Conservation (phyloP, 2,888 invertebrate genomes). For the Hyalella azteca region DNA sequence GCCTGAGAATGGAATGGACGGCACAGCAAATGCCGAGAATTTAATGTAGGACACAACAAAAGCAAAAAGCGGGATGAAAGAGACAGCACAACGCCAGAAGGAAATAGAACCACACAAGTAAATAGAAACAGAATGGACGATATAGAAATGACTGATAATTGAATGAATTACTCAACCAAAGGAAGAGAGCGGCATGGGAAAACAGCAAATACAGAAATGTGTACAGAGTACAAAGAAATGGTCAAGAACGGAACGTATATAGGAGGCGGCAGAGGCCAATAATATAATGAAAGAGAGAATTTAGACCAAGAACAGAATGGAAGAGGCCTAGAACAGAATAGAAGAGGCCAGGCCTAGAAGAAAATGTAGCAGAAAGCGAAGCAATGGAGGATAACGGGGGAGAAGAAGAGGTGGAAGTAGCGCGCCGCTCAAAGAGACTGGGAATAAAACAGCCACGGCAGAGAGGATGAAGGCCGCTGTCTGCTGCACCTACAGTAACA, state of each 20-base stretch:
- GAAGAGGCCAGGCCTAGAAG: too few relatives aligned
- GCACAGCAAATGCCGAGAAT: too few relatives aligned
- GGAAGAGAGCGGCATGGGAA: neutral
- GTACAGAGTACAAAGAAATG: neutral
- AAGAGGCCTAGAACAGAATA: too few relatives aligned
- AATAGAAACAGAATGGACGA: too few relatives aligned
- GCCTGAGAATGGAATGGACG: too few relatives aligned
- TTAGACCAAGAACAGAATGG: neutral
- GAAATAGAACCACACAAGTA: too few relatives aligned
- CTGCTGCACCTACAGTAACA: neutral
- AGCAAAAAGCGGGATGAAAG: too few relatives aligned
- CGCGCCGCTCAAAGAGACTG: constrained; percentile 7
- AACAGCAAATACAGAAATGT: neutral
- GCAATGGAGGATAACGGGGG: neutral
- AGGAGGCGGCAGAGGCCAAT: neutral
- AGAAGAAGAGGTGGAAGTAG: neutral
- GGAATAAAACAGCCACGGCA: constrained; percentile 24
- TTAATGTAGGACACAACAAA: too few relatives aligned
- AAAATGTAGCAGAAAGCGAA: neutral
- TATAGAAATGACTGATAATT: neutral
- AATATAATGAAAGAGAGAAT: neutral
- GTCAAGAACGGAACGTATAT: neutral
- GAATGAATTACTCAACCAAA: neutral
- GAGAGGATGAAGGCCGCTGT: neutral
- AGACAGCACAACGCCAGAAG: too few relatives aligned